Evolutionary conservation across 2,113 vertebrate genomes (phyloP).

Genomic region (Nasalis larvatus): DNA sequence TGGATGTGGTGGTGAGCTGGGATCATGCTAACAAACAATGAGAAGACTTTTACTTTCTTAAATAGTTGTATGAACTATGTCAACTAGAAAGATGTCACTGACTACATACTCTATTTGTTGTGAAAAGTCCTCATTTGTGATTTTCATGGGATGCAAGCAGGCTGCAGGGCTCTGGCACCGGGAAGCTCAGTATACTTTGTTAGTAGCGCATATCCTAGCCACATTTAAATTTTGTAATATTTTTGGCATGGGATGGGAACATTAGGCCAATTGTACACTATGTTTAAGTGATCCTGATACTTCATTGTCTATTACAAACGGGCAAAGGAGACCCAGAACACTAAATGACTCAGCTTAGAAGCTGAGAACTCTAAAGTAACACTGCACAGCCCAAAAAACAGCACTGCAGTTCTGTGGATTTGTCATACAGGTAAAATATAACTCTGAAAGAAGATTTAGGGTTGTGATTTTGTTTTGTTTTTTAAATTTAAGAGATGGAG

Average conservation of each 20-base stretch:
- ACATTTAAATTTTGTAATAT: not conserved
- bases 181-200: not conserved
- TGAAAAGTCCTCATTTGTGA: not conserved
- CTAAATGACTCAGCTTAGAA: not conserved
- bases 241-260: not conserved
- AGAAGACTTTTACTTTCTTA: not conserved
- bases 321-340: not conserved
- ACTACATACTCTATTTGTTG: not conserved
- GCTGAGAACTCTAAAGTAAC: not conserved
- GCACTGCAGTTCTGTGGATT: not conserved
- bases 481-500: not conserved
- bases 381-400: not conserved
- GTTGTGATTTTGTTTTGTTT: not conserved
- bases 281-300: not conserved
- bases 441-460: not conserved
- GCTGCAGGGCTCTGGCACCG: not conserved
- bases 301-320: not conserved
- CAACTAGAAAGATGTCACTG: not conserved
- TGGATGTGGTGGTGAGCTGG: slow-evolving; percentile 52
- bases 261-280: not conserved
- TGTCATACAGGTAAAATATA: not conserved
- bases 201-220: not conserved
- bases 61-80: not conserved
- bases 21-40: slow-evolving; percentile 54
- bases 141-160: not conserved